Evolutionary conservation across 2,113 vertebrate genomes (phyloP).

Genomic region (Fulmarus glacialis): DNA sequence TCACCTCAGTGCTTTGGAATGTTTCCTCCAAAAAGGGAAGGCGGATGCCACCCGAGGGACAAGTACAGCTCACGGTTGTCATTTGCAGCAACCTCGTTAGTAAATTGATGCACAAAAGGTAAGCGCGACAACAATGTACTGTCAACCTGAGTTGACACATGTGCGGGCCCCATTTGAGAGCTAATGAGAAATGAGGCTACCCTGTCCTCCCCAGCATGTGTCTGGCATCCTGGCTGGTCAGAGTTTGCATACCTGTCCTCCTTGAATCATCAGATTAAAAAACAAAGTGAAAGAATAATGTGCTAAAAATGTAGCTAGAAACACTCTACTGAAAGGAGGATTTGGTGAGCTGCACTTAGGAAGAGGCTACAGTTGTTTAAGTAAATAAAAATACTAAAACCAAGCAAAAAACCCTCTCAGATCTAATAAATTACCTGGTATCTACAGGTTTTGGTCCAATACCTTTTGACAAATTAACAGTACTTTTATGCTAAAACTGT

Average conservation of each 20-base stretch:
- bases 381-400: not conserved
- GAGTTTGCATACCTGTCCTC: not conserved
- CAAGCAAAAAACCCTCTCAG: not conserved
- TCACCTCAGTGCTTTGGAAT: not conserved
- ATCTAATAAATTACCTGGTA: not conserved
- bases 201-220: not conserved
- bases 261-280: not conserved
- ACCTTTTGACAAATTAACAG: not conserved
- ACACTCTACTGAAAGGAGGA: not conserved
- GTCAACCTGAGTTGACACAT: not conserved
- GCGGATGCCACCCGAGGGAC: not conserved
- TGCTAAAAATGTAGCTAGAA: not conserved
- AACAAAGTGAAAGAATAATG: not conserved
- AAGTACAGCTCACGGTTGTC: not conserved
- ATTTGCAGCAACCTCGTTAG: not conserved
- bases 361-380: not conserved
- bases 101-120: not conserved
- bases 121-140: not conserved
- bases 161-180: not conserved
- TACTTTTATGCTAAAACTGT: not conserved
- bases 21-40: not conserved
- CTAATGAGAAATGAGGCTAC: not conserved
- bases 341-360: not conserved
- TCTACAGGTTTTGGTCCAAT: not conserved
- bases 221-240: not conserved